Evolutionary conservation across 2,888 invertebrate genomes (phyloP), one percentile per base, ranked within the genome.

Genomic region (Apamea monoglypha): DNA sequence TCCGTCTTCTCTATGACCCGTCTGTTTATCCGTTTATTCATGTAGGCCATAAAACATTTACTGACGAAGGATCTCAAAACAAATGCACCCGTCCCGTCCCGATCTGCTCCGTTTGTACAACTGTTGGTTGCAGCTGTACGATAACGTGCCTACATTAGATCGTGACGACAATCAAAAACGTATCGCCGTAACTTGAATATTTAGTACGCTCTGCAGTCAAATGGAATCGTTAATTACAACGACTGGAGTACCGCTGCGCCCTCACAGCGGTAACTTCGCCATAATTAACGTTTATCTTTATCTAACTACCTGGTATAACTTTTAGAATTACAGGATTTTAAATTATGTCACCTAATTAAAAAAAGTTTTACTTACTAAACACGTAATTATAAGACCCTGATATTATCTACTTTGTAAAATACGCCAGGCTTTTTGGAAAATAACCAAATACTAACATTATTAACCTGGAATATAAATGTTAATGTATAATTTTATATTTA

Each of bases 301-400:
- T 83, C 87, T 92, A 91, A 87, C 90, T 92, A 91, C 87, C 84
- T 81, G 91, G 86, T 87, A 87, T 86, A 89, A 85, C 81, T 88
- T 93, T 91, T 87, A 90, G 84, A 91, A 91, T 91, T 91, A 92
- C 83, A 87, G 88, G 86, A 88, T 90, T 89, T 89, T 87, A 87
- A 90, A 88, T 91, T 89, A 89, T 90, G 85, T 90, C 89, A 87
- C 89, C 91, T 95, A 93, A 93, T 94, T 93, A 91, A 94, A 92
- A 92, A 90, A 91, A 90, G 87, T 89, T 92, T 92, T 92, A 94
- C 91, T 91, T 88, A 90, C 92, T 94, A 92, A 92, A 93, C 92
- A 93, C 91, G 91, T 94, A 92, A 92, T 92, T 92, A 92, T 93
- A 93, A 92, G 93, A 96, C 96, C 95, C 95, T 95, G 95, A 94